These are phyloP conservation scores for Lutra lutra DNA, from an alignment of 2,797 vertebrate species.

Conservation along the genomic window DNA sequence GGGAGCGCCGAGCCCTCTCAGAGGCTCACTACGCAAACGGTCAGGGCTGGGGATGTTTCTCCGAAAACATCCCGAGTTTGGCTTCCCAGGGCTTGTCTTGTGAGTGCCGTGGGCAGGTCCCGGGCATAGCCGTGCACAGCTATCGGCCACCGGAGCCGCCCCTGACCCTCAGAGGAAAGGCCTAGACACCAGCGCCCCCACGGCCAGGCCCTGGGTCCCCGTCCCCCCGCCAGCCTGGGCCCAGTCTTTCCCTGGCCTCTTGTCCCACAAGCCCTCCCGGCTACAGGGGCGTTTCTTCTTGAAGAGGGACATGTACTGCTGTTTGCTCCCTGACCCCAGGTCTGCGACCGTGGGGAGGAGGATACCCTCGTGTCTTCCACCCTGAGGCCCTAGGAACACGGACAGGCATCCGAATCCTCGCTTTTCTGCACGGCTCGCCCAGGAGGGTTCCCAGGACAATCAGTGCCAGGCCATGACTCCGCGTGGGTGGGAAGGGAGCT, in stretches of 20 bases:
- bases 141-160: rapidly evolving
- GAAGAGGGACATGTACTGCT: rapidly evolving
- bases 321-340: background rate
- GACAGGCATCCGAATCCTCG: background rate
- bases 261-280: rapidly evolving
- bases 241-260: too few species aligned
- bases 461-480: background rate
- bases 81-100: rapidly evolving
- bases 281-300: rapidly evolving
- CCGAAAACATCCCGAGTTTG: rapidly evolving
- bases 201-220: rapidly evolving
- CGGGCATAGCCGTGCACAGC: background rate
- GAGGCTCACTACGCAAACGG: rapidly evolving
- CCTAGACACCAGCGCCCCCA: rapidly evolving
- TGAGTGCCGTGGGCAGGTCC: background rate
- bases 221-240: rapidly evolving
- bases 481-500: rapidly evolving
- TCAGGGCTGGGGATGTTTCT: rapidly evolving
- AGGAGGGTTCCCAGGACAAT: rapidly evolving
- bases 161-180: rapidly evolving
- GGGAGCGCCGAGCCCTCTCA: rapidly evolving
- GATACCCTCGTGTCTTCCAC: rapidly evolving
- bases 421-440: background rate
- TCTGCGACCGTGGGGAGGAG: rapidly evolving
- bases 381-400: rapidly evolving